Base-by-base conservation (phyloP, 2,113 vertebrate species). In the Nanorana parkeri region DNA sequence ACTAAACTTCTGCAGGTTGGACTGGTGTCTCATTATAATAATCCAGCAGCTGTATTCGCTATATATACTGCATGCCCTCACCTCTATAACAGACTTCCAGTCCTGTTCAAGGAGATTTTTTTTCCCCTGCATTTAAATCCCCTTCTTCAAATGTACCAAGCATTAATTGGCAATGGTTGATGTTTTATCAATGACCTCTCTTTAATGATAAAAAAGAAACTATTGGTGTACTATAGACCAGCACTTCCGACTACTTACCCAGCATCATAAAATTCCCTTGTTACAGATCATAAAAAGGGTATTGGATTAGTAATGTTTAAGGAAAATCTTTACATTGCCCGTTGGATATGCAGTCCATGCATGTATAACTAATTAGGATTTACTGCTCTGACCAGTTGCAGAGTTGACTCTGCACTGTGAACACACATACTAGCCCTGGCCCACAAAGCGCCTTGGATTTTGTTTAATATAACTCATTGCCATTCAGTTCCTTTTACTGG, bases 221-320 rank as follows among this genome's bases (percentile, higher is more conserved):
- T 63, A 21, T 56, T 78, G 84, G 75, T 67, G 52, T 78, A 85
- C 74, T 69, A 68, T 87, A 81, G 67, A 19, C 29, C 61, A 55
- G 84, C 54, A 5, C 86, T 88, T 86, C 84, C 84, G 68, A 86
- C 79, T 5, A 81, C 74, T 87, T 85, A 87, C 80, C 73, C 83
- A 6, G 71, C 77, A 68, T 84, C 84, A 89, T 87, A 88, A 88
- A 90, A 88, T 67, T 10, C 77, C 85, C 65, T 74, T 73, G 83
- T 87, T 89, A 87, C 85, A 87, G 86, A 88, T 85, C 88, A 86
- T 90, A 88, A 89, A 89, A 88, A 82, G 68, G 83, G 85, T 83
- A 84, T 87, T 85, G 88, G 84, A 88, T 90, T 88, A 89, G 85
- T 83, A 83, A 73, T 86, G 85, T 77, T 87, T 86, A 68, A 86